Base-by-base conservation (phyloP, 35 echinoderm and acorn worm genomes). In the Heliocidaris erythrogramma region DNA sequence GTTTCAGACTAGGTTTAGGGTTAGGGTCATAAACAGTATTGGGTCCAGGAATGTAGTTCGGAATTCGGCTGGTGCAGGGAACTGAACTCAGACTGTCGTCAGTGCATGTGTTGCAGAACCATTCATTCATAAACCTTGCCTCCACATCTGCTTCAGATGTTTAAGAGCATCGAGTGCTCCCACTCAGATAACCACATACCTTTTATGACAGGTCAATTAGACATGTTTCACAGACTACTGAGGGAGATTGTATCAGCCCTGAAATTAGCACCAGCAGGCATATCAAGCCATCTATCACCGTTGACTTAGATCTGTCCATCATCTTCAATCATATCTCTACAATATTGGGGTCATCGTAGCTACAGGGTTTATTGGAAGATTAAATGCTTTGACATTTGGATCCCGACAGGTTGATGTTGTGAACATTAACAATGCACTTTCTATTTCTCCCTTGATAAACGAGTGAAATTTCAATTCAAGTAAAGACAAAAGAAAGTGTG, bases 191-290 rank as follows among this genome's bases (percentile, higher is more conserved):
- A 27, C 2, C 18, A 78, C 35, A 78, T 21, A 21, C 65, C 17
- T 78, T 78, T 78, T 21, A 78, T 78, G 65, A 78, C 65, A 78
- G 65, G 65, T 78, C 65, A 78, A 78, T 78, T 78, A 78, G 65
- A 78, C 65, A 78, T 78, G 65, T n/a, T 42, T 42, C 35, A 42
- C 35, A 42, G 35, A 42, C 35, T 42, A 78, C 8, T n/a, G 65
- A 78, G 65, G 18, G 27, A 78, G 65, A 78, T 78, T 78, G 65
- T 78, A 78, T 78, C 65, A 78, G 65, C 65, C 27, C 21, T 21
- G 65, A 78, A 27, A 78, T 78, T 78, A 78, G 65, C 7, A 78
- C 65, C 21, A 78, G 65, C 65, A 42, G 65, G 65, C 65, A 7
- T n/a, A 78, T 78, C 65, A 24, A 18, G 27, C 18, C 18, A 78